Conservation (phyloP, 2,888 invertebrate species). For the Theodoxus fluviatilis region DNA sequence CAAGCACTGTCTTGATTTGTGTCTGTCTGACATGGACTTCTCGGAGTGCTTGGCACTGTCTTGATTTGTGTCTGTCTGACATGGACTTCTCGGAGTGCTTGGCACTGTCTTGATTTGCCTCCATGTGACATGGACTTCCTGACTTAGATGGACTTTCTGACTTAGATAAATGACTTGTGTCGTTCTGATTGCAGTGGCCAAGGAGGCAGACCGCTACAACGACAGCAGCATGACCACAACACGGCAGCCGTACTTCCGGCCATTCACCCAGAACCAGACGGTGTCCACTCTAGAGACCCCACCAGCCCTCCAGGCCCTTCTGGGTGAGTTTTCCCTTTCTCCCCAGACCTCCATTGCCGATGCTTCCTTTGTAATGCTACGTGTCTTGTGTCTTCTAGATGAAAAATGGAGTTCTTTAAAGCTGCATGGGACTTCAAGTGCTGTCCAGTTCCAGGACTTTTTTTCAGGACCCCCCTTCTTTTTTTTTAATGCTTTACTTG, state of each 20-base stretch:
- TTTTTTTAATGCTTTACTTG: too few species aligned
- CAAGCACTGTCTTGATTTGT: too few species aligned
- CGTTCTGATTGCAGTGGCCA: constrained; percentile 22
- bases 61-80: background rate
- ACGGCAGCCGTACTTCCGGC: constrained; percentile 51
- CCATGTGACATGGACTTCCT: background rate
- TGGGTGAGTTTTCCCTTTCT: constrained; percentile 62
- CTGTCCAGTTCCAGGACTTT: too few species aligned
- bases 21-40: too few species aligned
- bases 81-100: background rate
- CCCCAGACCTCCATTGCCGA: background rate
- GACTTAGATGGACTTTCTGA: background rate
- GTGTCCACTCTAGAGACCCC: constrained; percentile 54
- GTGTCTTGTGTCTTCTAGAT: background rate
- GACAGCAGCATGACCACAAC: constrained; percentile 53
- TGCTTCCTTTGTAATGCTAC: background rate
- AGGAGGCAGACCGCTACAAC: constrained; percentile 46
- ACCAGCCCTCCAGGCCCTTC: constrained; percentile 79
- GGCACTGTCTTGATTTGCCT: background rate
- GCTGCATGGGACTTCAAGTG: too few species aligned
- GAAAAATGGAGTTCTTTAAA: too few species aligned
- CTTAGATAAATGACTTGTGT: background rate
- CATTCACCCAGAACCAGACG: constrained; percentile 50
- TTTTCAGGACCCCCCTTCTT: too few species aligned
- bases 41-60: background rate